These are phyloP conservation scores for Nudaria mundana DNA, from an alignment of 2,888 invertebrate species.

Conservation along the genomic window DNA sequence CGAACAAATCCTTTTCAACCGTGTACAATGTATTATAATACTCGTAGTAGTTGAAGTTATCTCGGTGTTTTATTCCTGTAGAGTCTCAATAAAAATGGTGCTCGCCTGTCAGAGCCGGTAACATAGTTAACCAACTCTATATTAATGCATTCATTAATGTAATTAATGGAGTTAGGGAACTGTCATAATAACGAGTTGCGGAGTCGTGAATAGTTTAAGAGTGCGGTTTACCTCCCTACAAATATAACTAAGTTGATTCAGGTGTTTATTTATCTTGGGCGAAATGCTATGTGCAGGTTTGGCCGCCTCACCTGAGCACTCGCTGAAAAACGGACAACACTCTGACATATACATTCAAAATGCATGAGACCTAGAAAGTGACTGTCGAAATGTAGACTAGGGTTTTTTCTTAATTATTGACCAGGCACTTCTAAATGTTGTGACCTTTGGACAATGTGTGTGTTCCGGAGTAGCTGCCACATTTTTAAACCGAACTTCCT, in stretches of 20 bases:
- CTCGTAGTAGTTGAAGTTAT: not conserved
- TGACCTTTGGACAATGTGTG: not conserved
- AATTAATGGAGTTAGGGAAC: slow-evolving; percentile 70
- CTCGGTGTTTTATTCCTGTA: not conserved
- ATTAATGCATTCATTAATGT: slow-evolving; percentile 69
- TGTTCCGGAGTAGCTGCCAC: no score
- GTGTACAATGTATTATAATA: no score
- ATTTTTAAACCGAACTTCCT: no score
- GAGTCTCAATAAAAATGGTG: slow-evolving; percentile 21
- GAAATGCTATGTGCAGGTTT: no score
- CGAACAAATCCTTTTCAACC: no score
- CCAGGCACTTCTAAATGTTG: no score
- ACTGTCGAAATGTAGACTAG: no score
- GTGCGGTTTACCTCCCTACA: slow-evolving; percentile 37
- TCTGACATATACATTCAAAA: no score
- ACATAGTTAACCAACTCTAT: slow-evolving; percentile 63
- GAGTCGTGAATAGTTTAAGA: slow-evolving; percentile 43
- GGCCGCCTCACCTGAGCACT: no score
- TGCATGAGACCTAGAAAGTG: no score
- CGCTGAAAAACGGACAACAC: no score
- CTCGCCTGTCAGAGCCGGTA: slow-evolving; percentile 25
- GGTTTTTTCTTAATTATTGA: no score
- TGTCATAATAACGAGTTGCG: slow-evolving; percentile 48
- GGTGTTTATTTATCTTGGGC: not conserved
- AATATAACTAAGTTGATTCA: slow-evolving; percentile 9